Evolutionary conservation across 2,797 vertebrate genomes (phyloP).

Genomic region (Anabacerthia variegaticeps): DNA sequence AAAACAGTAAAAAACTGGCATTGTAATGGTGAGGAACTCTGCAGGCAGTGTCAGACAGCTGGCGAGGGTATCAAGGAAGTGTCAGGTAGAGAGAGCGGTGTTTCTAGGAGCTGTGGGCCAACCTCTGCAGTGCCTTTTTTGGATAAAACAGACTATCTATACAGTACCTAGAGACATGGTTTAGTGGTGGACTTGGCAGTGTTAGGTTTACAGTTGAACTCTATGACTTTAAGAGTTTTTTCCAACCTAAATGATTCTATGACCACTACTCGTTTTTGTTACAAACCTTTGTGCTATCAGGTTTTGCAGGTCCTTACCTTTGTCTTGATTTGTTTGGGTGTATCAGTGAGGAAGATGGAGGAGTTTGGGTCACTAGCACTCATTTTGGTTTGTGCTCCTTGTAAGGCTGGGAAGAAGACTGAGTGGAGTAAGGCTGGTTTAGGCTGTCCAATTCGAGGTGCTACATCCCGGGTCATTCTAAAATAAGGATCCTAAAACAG

Average conservation of each 20-base stretch:
- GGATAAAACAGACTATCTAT: not conserved
- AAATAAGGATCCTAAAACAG: slow-evolving; percentile 92
- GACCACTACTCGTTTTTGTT: not conserved
- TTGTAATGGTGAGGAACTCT: not conserved
- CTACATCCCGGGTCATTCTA: slow-evolving; percentile 96
- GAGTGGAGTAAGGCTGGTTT: slow-evolving; percentile 96
- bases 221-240: not conserved
- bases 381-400: slow-evolving; percentile 99
- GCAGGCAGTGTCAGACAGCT: not conserved
- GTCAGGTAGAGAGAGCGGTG: not conserved
- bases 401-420: slow-evolving; percentile 95
- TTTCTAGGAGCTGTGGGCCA: not conserved
- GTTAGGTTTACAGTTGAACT: not conserved
- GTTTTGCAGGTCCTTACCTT: slow-evolving; percentile 82
- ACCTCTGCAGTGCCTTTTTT: not conserved
- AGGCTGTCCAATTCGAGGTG: slow-evolving; percentile 89
- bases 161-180: not conserved
- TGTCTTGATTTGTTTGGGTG: slow-evolving; percentile 94
- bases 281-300: not conserved
- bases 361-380: slow-evolving; percentile 95
- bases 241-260: not conserved
- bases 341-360: slow-evolving; percentile 96
- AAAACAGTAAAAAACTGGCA: not conserved
- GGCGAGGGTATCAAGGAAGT: not conserved
- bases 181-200: not conserved